Base-by-base conservation (phyloP, 2,888 invertebrate species). In the Drosophila siamana region DNA sequence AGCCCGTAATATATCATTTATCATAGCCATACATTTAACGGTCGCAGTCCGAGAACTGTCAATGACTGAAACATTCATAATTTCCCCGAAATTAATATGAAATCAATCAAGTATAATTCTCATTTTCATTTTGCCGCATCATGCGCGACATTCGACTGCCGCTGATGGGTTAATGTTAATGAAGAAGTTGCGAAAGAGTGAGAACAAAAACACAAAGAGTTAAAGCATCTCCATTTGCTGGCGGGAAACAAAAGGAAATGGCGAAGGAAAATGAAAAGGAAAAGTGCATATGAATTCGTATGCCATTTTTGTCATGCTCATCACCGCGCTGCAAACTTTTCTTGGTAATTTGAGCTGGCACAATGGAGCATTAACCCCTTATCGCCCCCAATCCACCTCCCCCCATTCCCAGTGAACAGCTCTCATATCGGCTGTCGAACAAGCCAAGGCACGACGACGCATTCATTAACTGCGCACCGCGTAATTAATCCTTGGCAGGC, bases 321-420 rank as follows among this genome's bases (percentile, higher is more conserved):
- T 71, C 79, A 55, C 22, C 5, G 30, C 36, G 36, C 9, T 16
- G 51, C 28, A 41, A 43, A 82, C 70, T 63, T 68, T 86, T 55
- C 52, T 52, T 59, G 77, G 83, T 86, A 86, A 88, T 80, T 86
- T 83, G 85, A 86, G 76, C 71, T 16, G 52, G 57, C 55, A 74
- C 68, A 80, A 80, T 67, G 63, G 74, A 76, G 55, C 85, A 80
- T 85, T 85, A 85, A 85, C 84, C 84, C 88, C 86, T 88, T 85
- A 80, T 80, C 86, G 83, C 56, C 78, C 15, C 15, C 9, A 8
- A 19, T 9, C 16, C 8, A 2, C 4, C 11, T 8, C 24, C 13
- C 7, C 19, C 22, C 33, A 13, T 0, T 7, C 2, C 4, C 59
- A 15, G n/a, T n/a, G n/a, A 5, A 1, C 22, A 7, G 8, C 40